phyloP scores from a whole-genome alignment of 2,113 vertebrate genomes.

The Mystacornis crossleyi region DNA sequence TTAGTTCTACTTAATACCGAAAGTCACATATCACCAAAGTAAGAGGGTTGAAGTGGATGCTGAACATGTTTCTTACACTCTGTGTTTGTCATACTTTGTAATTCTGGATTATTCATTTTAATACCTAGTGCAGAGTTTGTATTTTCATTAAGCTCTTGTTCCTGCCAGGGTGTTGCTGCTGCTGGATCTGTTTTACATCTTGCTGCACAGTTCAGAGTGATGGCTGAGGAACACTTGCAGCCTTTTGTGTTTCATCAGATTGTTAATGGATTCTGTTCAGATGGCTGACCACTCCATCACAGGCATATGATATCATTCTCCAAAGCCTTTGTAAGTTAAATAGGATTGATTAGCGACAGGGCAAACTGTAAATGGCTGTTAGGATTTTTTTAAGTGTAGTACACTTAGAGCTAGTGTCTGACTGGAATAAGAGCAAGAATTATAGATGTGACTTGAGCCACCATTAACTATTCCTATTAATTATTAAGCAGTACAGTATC shows the following conservation, averaged over 20 bases:
- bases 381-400: neutral
- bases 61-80: neutral
- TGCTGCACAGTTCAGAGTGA: neutral
- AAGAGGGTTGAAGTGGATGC: neutral
- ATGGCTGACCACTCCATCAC: neutral
- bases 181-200: neutral
- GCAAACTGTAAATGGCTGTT: neutral
- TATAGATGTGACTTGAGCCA: neutral
- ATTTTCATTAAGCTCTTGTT: neutral
- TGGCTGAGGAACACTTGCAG: conserved; percentile 3
- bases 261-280: conserved; percentile 22
- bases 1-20: neutral
- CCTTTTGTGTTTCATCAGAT: conserved; percentile 3
- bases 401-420: neutral
- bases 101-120: neutral
- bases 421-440: neutral
- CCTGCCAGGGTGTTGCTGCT: neutral
- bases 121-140: neutral
- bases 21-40: neutral
- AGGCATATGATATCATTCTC: neutral
- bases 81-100: neutral
- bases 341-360: conserved; percentile 5
- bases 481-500: neutral
- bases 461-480: neutral
- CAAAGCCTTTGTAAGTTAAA: conserved; percentile 1